Percentiles rank a stretch among this genome's conserved stretches.
phyloP scores from a whole-genome alignment of 2,888 invertebrate species.

The Nomada flava region DNA sequence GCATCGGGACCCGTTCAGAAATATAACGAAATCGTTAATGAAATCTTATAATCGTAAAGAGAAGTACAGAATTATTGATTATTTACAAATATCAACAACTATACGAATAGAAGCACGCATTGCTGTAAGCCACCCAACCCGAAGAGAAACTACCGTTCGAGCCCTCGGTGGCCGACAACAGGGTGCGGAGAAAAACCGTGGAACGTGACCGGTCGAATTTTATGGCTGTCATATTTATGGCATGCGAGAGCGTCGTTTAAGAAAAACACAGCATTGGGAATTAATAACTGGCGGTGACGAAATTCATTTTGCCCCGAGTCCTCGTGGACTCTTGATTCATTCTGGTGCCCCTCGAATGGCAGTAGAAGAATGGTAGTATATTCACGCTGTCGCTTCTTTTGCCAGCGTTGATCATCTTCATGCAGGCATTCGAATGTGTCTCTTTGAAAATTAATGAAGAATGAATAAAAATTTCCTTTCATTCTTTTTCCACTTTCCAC shows the following conservation, averaged over 20 bases:
- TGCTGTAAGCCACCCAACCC: neutral
- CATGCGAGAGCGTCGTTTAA: conserved; percentile 45
- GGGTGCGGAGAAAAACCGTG: conserved; percentile 48
- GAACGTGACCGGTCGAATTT: conserved; percentile 62
- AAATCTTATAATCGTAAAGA: too few relatives aligned
- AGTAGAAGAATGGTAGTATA: neutral
- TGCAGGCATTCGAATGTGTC: conserved; percentile 13
- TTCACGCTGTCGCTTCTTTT: conserved; percentile 20
- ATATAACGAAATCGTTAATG: too few relatives aligned
- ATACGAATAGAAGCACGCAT: neutral
- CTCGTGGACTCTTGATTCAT: conserved; percentile 29
- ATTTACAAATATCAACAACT: neutral
- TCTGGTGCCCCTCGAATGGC: neutral
- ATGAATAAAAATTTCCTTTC: neutral
- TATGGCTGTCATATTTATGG: conserved; percentile 64
- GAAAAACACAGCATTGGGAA: conserved; percentile 46
- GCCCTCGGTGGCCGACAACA: neutral
- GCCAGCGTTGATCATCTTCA: neutral
- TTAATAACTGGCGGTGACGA: conserved; percentile 59
- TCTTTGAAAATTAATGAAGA: neutral
- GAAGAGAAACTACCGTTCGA: conserved; percentile 58
- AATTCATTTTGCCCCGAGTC: conserved; percentile 49
- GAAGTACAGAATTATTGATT: neutral
- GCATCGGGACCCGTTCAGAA: too few relatives aligned
- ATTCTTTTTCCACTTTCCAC: neutral